Evolutionary conservation across 2,797 vertebrate species (phyloP).

Genomic region (Cetoscarus ocellatus): DNA sequence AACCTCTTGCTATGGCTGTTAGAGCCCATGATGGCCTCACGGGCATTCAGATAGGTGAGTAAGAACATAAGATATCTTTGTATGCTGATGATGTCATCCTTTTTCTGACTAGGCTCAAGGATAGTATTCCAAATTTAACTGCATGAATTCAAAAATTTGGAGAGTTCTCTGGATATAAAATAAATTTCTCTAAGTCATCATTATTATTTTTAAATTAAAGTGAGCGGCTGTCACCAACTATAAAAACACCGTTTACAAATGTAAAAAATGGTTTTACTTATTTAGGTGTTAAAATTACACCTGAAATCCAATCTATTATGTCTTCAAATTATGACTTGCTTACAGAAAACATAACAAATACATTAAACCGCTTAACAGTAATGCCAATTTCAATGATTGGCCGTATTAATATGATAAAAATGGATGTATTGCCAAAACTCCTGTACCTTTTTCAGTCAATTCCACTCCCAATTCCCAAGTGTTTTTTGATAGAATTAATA

Average conservation of each 20-base stretch:
- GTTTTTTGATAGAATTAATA: slow-evolving; percentile 17
- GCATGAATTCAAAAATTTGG: not conserved
- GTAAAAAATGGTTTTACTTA: slow-evolving; percentile 7
- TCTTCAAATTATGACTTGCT: slow-evolving; percentile 12
- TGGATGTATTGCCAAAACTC: not conserved
- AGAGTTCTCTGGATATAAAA: slow-evolving; percentile 6
- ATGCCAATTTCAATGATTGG: slow-evolving; percentile 27
- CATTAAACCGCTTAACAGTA: not conserved
- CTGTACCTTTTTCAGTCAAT: slow-evolving; percentile 7
- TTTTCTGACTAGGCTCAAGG: not conserved
- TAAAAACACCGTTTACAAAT: not conserved
- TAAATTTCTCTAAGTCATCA: slow-evolving; percentile 6
- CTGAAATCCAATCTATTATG: not conserved
- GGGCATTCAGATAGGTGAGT: not conserved
- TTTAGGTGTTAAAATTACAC: slow-evolving; percentile 3
- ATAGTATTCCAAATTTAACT: not conserved
- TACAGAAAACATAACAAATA: not conserved
- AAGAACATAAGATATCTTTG: no score
- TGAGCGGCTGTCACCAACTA: not conserved
- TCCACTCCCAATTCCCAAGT: not conserved
- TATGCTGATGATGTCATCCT: no score
- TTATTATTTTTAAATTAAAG: not conserved
- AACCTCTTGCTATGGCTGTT: slow-evolving; percentile 3
- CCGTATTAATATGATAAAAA: not conserved
- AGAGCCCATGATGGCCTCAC: not conserved